These are phyloP conservation scores for Chaunax sp. DNA, from an alignment of 2,797 vertebrate genomes.

Conservation along the genomic window DNA sequence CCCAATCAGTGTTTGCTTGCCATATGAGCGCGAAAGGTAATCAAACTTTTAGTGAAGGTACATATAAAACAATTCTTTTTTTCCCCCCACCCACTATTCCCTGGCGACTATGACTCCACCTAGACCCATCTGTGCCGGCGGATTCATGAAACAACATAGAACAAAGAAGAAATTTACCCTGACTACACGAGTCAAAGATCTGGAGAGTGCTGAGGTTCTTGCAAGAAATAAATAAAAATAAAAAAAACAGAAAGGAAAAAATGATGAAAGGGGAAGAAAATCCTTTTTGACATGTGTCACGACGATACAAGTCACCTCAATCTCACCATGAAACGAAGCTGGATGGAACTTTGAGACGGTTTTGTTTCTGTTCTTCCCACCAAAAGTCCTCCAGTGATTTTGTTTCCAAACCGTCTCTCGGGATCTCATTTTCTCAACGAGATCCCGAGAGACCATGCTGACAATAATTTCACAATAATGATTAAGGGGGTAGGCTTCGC, in stretches of 20 bases:
- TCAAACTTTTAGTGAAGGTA: slow-evolving; percentile 43
- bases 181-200: slow-evolving; percentile 20
- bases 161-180: slow-evolving; percentile 46
- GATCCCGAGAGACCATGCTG: slow-evolving; percentile 1
- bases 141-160: slow-evolving; percentile 42
- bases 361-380: neutral
- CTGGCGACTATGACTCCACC: slow-evolving; percentile 25
- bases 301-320: neutral
- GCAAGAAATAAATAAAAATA: neutral
- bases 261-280: neutral
- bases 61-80: slow-evolving; percentile 19
- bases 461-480: neutral
- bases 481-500: neutral
- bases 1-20: slow-evolving; percentile 49
- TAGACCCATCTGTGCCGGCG: too few species aligned
- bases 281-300: slow-evolving; percentile 20
- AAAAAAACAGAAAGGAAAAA: neutral
- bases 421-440: neutral
- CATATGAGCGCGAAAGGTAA: slow-evolving; percentile 43
- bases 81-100: slow-evolving; percentile 7
- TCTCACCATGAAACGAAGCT: neutral
- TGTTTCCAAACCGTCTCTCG: neutral
- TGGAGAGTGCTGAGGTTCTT: slow-evolving; percentile 6
- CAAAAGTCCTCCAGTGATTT: neutral
- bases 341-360: neutral